A percentile compares a stretch with the other conserved stretches of the same genome.
These are phyloP conservation scores for Acronicta leporina DNA, from an alignment of 2,888 invertebrate genomes.

Conservation along the genomic window DNA sequence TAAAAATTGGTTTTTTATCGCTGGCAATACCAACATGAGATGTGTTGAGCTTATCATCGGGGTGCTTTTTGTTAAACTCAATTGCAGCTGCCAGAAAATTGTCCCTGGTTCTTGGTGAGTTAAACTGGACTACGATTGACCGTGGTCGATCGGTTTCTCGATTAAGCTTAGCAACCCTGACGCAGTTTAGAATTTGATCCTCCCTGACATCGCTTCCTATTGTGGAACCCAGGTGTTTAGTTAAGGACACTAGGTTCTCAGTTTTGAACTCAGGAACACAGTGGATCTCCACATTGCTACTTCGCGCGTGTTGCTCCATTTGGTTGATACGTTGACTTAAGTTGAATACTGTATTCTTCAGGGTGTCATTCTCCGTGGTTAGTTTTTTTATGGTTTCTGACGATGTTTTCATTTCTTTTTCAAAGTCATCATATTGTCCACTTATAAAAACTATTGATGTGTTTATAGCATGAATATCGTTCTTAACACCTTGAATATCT, in stretches of 20 bases:
- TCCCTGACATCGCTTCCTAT: slow-evolving; percentile 1
- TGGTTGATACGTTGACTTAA: slow-evolving; percentile 1
- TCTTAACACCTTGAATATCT: background rate
- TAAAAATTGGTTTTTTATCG: too few species aligned
- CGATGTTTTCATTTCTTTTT: background rate
- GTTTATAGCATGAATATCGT: background rate
- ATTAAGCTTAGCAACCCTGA: slow-evolving; percentile 8
- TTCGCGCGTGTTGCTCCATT: slow-evolving; percentile 14
- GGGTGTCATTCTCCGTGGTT: background rate
- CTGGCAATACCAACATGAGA: too few species aligned
- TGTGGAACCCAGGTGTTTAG: background rate
- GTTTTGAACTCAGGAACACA: slow-evolving; percentile 8
- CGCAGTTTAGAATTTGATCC: slow-evolving; percentile 1
- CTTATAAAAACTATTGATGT: background rate
- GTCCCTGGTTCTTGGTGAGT: too few species aligned
- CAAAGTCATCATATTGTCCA: background rate
- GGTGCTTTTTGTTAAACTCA: too few species aligned
- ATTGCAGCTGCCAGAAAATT: too few species aligned
- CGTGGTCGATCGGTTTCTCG: too few species aligned
- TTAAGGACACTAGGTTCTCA: slow-evolving; percentile 3
- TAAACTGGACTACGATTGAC: too few species aligned
- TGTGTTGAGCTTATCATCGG: too few species aligned
- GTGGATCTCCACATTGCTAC: background rate
- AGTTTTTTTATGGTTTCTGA: background rate
- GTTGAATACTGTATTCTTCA: background rate